Evolutionary conservation across 2,888 invertebrate species (phyloP).

Genomic region (Sepioteuthis lessoniana): DNA sequence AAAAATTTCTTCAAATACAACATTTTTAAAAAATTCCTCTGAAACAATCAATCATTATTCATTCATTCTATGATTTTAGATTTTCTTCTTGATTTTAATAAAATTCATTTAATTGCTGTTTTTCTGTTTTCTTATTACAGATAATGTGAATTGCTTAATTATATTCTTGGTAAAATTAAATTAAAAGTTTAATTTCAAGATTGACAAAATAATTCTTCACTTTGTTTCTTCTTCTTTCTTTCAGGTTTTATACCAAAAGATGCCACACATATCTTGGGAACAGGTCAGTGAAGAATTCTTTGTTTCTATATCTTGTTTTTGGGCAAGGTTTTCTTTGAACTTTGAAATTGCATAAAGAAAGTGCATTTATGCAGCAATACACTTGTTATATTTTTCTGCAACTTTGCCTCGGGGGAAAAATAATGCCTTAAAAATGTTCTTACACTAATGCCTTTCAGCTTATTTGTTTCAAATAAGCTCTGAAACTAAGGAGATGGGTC

Average conservation of each 20-base stretch:
- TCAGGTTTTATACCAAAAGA: slow-evolving; percentile 90
- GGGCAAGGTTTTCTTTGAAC: background rate
- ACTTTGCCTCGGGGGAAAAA: background rate
- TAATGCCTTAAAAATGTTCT: background rate
- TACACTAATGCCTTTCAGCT: background rate
- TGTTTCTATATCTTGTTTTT: background rate
- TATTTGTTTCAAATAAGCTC: background rate
- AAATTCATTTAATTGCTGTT: background rate
- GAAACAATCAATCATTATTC: background rate
- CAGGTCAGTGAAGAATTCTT: slow-evolving; percentile 75
- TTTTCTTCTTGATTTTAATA: background rate
- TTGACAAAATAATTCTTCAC: slow-evolving; percentile 34
- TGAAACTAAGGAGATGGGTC: background rate
- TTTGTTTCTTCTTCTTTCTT: slow-evolving; percentile 63
- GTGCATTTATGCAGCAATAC: background rate
- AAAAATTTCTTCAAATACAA: background rate
- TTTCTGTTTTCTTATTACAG: background rate
- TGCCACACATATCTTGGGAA: slow-evolving; percentile 95
- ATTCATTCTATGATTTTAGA: background rate
- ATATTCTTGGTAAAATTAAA: slow-evolving; percentile 1
- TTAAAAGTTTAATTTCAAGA: slow-evolving; percentile 34
- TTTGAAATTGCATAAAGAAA: background rate
- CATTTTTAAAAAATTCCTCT: background rate
- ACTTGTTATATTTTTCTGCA: background rate
- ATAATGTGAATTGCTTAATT: slow-evolving; percentile 34